phyloP scores from a whole-genome alignment of 2,888 invertebrate species.

The Cybosia mesomella region DNA sequence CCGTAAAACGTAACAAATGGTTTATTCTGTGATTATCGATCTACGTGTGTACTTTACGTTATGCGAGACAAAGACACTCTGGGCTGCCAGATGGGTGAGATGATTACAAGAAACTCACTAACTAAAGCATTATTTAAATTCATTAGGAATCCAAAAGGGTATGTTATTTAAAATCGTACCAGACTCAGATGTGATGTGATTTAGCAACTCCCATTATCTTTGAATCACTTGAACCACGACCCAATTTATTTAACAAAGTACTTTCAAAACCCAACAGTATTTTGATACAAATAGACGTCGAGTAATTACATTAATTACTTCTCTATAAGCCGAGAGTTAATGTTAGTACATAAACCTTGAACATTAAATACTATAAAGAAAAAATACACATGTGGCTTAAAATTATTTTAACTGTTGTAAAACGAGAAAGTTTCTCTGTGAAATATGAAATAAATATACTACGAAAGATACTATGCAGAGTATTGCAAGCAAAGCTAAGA shows the following conservation, averaged over 20 bases:
- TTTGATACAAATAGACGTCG: constrained; percentile 6
- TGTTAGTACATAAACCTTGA: constrained; percentile 16
- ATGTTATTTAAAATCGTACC: background rate
- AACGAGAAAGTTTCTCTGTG: constrained; percentile 48
- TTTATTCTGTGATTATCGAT: background rate
- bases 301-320: constrained; percentile 17
- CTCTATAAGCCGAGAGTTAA: constrained; percentile 9
- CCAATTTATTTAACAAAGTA: background rate
- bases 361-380: constrained; percentile 25
- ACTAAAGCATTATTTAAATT: background rate
- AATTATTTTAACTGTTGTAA: constrained; percentile 27
- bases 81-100: background rate
- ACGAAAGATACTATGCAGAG: constrained; percentile 73
- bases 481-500: constrained; percentile 77
- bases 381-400: constrained; percentile 27
- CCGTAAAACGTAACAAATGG: background rate
- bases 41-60: too few relatives aligned
- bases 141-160: background rate
- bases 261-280: background rate
- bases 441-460: constrained; percentile 67
- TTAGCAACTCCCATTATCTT: background rate
- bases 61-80: too few relatives aligned
- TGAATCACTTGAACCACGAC: background rate
- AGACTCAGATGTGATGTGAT: background rate
- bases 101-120: background rate